Evolutionary conservation across 2,113 vertebrate species (phyloP), one percentile per base, ranked within the genome.

Genomic region (Pachycephala philippinensis): DNA sequence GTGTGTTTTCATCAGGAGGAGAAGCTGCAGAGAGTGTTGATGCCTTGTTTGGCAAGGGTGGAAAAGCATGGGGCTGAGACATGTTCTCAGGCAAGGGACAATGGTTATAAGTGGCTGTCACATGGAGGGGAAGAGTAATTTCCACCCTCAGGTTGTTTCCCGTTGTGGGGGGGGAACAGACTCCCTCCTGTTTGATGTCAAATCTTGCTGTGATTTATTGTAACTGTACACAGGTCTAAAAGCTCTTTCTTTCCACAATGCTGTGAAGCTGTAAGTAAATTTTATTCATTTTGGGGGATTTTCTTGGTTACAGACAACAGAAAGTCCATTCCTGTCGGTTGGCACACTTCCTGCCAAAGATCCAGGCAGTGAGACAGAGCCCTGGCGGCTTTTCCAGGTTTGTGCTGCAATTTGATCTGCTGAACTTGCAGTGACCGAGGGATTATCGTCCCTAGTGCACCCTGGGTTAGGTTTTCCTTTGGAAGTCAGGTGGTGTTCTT

Each of bases 141-240:
- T 68, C 61, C 57, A 81, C 72, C 68, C 69, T 77, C 15, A 21
- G 56, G 17, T 53, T 71, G 15, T 75, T 90, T 84, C 52, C 57
- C 0, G 0, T 3, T 31, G 13, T 1, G 0, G 7, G 28, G 31
- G 4, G 52, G 42, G 3, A 61, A 15, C 23, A 88, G 50, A 35
- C 16, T 95, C 45, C 66, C 45, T 63, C 15, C 72, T 78, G 54
- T 53, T 45, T 27, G 33, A 50, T 64, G 52, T 22, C 2, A 10
- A 37, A 30, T 20, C 57, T 69, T 45, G 31, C 94, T 81, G 53
- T 87, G 69, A 85, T 82, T 89, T 84, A 37, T 56, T 52, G 24
- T 31, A 28, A 54, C 15, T 4, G 37, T 15, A 28, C 1, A 0
- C 54, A 76, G 65, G 57, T 81, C 50, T 83, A 16, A 70, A 92